Base-by-base conservation (phyloP, 2,113 vertebrate genomes). In the Chinchilla lanigera region DNA sequence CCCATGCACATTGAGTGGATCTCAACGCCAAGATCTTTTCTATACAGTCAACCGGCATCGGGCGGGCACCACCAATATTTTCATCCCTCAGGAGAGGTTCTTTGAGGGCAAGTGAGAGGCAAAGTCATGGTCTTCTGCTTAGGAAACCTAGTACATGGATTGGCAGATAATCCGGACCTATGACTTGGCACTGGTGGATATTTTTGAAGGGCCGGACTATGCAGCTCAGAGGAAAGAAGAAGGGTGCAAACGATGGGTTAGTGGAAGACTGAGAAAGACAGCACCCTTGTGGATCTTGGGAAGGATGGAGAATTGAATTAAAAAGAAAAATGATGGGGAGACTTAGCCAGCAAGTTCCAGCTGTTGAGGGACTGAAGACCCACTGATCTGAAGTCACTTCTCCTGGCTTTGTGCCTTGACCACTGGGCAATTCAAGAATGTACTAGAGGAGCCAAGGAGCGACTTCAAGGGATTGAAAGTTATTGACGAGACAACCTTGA, bases 401-500 rank as follows among this genome's bases (percentile, higher is more conserved):
- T 28, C 65, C 30, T 16, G 41, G 77, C 69, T 16, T 22, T 65
- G 41, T 19, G 5, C 44, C 44, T 69, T 89, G 60, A 67, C 73
- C 73, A 35, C 7, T 44, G 69, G 65, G 14, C 71, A 82, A 17
- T 19, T 81, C 52, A 87, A n/a, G 8, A 16, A 24, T 7, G 38
- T 28, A 5, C 38, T 83, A 47, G 60, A 63, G 47, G 35, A 33
- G 22, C 81, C 24, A 13, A 20, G 30, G 52, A 92, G 63, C 44
- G 14, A 41, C 60, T 78, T 77, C 24, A 61, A 60, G n/a, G 54
- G 75, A 84, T n/a, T 8, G 67, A 38, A 61, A 77, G 38, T 77
- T 91, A 88, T 41, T n/a, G 69, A 81, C 52, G 92, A 35, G 88
- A n/a, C 58, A 63, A 35, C 24, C 35, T 61, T 38, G 52, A 69